Conservation (phyloP, 2,113 vertebrate genomes). For the Xenopus borealis region DNA sequence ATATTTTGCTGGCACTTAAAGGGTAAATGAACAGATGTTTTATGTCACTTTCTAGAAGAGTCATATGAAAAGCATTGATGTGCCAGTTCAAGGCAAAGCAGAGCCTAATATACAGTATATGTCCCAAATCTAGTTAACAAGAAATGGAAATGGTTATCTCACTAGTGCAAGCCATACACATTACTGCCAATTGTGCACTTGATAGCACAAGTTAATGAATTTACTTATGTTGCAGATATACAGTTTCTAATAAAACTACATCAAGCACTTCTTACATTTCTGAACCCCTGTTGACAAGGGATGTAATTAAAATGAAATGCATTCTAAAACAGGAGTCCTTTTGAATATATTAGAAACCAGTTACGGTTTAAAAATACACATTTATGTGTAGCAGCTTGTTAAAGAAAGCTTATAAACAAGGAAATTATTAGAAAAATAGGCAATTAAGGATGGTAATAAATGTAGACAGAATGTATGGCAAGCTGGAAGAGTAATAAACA, state of each 20-base stretch:
- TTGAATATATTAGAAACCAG: conserved; percentile 31
- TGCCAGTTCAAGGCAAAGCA: too few relatives aligned
- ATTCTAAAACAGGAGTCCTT: conserved; percentile 43
- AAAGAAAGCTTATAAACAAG: conserved; percentile 20
- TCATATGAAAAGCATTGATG: too few relatives aligned
- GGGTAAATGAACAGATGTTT: too few relatives aligned
- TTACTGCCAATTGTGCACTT: neutral
- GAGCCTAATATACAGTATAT: too few relatives aligned
- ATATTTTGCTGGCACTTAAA: too few relatives aligned
- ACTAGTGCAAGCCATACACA: too few relatives aligned
- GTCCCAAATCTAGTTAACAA: too few relatives aligned
- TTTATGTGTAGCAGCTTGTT: conserved; percentile 23
- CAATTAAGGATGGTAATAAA: conserved; percentile 34
- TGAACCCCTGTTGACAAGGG: conserved; percentile 25
- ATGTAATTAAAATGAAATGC: conserved; percentile 2
- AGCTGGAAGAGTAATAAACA: conserved; percentile 55
- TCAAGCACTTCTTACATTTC: conserved; percentile 19
- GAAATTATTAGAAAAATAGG: conserved; percentile 36
- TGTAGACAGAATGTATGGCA: conserved; percentile 55
- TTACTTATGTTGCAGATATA: conserved; percentile 1
- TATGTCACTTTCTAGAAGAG: too few relatives aligned
- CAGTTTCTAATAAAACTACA: conserved; percentile 25
- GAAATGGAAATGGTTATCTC: too few relatives aligned
- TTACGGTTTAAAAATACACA: neutral
- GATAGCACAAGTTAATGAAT: conserved; percentile 1